Base-by-base conservation (phyloP, 1,140 invertebrate species). In the Matsumurasca onukii region DNA sequence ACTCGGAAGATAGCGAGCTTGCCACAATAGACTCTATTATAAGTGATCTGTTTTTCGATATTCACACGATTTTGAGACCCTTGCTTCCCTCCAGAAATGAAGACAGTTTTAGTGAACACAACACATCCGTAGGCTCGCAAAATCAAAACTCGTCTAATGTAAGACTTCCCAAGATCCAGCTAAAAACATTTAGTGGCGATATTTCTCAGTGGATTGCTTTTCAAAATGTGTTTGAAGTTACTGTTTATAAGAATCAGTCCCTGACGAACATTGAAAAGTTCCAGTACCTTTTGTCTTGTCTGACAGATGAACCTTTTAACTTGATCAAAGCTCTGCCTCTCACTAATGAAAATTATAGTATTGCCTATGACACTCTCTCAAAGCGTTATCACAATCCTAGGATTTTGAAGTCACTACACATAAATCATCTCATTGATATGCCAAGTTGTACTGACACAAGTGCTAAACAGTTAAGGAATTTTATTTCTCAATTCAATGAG, bases 351-450 rank as follows among this genome's bases (percentile, higher is more conserved):
- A 52, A 52, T 52, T 52, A 52, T 52, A 22, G 12, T 22, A 52
- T 20, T 20, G 20, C 49, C 20, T 52, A n/a, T 24, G 49, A 52
- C 49, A 52, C 5, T 13, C 9, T 52, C 12, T 13, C 22, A 52
- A 52, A 52, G 49, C 49, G 49, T 52, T 52, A 52, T 52, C 20
- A 12, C 49, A 52, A 52, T 20, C 49, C 49, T 52, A 52, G 9
- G 20, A 52, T 52, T 24, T 45, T 52, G 20, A 52, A 12, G 3
- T 52, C 20, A 5, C 49, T 52, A 15, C 22, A 52, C 22, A 20
- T 20, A 52, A 52, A 52, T 52, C 49, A 52, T 22, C 49, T 52
- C 49, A 52, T 52, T 20, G 49, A 52, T 52, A 52, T 52, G 49
- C 20, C 49, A 15, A 52, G 3, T 52, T 52, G 49, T 52, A 20